These are phyloP conservation scores for Epinotia demarniana DNA, from an alignment of 2,888 invertebrate genomes.

Conservation along the genomic window DNA sequence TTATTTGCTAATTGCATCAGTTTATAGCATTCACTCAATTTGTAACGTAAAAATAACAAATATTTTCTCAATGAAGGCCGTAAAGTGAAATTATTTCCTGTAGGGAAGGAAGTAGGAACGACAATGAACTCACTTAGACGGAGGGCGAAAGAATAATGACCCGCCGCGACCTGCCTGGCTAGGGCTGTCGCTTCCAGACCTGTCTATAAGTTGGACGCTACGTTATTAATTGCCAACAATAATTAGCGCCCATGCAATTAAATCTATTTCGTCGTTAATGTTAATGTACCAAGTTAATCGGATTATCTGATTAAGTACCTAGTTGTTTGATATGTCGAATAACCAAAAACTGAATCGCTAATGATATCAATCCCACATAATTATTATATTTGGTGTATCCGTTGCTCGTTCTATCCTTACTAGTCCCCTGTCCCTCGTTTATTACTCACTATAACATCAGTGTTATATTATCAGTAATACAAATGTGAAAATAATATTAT, in stretches of 20 bases:
- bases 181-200: conserved; percentile 41
- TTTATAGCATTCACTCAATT: conserved; percentile 36
- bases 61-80: conserved; percentile 66
- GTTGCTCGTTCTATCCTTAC: not conserved
- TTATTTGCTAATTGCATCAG: conserved; percentile 13
- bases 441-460: too few relatives aligned
- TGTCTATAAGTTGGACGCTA: conserved; percentile 13
- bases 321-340: not conserved
- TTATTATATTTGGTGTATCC: not conserved
- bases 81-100: conserved; percentile 74
- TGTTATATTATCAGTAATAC: too few relatives aligned
- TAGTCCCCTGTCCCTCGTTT: too few relatives aligned
- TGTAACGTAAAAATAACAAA: conserved; percentile 56
- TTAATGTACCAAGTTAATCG: not conserved
- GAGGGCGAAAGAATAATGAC: conserved; percentile 76
- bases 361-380: not conserved
- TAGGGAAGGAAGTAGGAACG: conserved; percentile 74
- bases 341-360: not conserved
- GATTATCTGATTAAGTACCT: not conserved
- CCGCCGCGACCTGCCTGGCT: conserved; percentile 49
- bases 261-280: not conserved
- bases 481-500: too few relatives aligned
- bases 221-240: conserved; percentile 27
- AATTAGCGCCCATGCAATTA: not conserved
- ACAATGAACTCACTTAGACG: conserved; percentile 74